Evolutionary conservation across 2,888 invertebrate genomes (phyloP).

Genomic region (Corythucha ciliata): DNA sequence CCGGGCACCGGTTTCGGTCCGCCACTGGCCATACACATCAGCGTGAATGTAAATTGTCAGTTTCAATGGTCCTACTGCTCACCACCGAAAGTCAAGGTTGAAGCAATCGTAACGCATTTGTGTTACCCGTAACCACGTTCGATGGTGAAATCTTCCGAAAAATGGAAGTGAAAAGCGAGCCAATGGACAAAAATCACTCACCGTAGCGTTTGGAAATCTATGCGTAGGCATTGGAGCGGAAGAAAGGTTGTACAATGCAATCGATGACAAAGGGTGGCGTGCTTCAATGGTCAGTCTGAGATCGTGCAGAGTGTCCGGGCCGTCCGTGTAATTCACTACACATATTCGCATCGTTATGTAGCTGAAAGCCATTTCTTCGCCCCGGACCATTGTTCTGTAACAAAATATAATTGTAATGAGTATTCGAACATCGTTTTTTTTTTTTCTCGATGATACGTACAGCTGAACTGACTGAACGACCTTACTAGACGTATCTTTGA

Average conservation of each 20-base stretch:
- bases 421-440: too few relatives aligned
- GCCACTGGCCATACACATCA: too few relatives aligned
- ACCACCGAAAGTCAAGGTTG: too few relatives aligned
- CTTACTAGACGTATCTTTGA: slow-evolving; percentile 92
- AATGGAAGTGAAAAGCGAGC: too few relatives aligned
- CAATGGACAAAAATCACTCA: too few relatives aligned
- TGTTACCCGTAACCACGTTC: not conserved
- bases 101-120: too few relatives aligned
- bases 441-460: slow-evolving; percentile 47
- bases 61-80: too few relatives aligned
- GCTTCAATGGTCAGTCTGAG: slow-evolving; percentile 28
- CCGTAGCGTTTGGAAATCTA: slow-evolving; percentile 28
- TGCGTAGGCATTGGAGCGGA: slow-evolving; percentile 25
- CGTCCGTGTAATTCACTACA: slow-evolving; percentile 87
- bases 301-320: slow-evolving; percentile 28
- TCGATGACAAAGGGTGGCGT: slow-evolving; percentile 21
- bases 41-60: too few relatives aligned
- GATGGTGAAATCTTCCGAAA: too few relatives aligned
- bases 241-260: slow-evolving; percentile 28
- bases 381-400: slow-evolving; percentile 67
- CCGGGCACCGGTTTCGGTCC: too few relatives aligned
- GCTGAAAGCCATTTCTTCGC: slow-evolving; percentile 85
- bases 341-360: slow-evolving; percentile 84
- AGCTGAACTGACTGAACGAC: slow-evolving; percentile 95
- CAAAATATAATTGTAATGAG: too few relatives aligned